These are phyloP conservation scores for Hirtodrosophila trivittata DNA, from an alignment of 2,888 invertebrate genomes.

Conservation along the genomic window DNA sequence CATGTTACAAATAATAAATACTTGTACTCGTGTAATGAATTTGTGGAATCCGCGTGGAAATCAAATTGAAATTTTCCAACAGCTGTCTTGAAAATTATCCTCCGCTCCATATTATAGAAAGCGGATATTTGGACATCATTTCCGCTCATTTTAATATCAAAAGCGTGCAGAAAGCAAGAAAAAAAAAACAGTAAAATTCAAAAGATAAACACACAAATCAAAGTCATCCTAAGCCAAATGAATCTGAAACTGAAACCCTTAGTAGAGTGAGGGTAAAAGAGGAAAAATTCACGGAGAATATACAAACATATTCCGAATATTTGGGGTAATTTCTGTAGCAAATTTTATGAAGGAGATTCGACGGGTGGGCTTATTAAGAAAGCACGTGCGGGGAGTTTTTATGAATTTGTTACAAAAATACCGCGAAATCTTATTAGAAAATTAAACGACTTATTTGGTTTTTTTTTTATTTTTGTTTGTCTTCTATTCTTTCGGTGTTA, in stretches of 20 bases:
- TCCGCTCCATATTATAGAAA: conserved; percentile 35
- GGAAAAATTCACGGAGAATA: conserved; percentile 28
- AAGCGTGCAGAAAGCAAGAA: conserved; percentile 15
- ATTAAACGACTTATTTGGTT: conserved; percentile 76
- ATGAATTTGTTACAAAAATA: conserved; percentile 57
- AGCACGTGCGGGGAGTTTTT: conserved; percentile 64
- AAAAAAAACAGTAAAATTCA: conserved; percentile 48
- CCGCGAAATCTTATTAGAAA: conserved; percentile 75
- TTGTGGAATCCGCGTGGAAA: conserved; percentile 44
- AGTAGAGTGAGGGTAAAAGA: conserved; percentile 25
- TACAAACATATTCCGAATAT: conserved; percentile 54
- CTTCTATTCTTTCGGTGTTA: conserved; percentile 2
- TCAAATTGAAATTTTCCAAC: conserved; percentile 57
- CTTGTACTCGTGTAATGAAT: too few species aligned
- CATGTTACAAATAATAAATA: conserved; percentile 12
- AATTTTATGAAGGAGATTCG: conserved; percentile 33
- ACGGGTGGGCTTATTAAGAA: conserved; percentile 59
- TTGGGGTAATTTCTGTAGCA: conserved; percentile 67
- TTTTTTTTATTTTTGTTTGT: background rate
- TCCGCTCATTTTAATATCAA: conserved; percentile 63
- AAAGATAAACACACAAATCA: conserved; percentile 70
- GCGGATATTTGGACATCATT: conserved; percentile 65
- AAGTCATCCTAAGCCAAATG: conserved; percentile 53
- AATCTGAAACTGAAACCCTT: conserved; percentile 56
- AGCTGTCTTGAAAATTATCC: conserved; percentile 44